phyloP scores from a whole-genome alignment of 2,113 vertebrate genomes.

The Poicephalus gulielmi region DNA sequence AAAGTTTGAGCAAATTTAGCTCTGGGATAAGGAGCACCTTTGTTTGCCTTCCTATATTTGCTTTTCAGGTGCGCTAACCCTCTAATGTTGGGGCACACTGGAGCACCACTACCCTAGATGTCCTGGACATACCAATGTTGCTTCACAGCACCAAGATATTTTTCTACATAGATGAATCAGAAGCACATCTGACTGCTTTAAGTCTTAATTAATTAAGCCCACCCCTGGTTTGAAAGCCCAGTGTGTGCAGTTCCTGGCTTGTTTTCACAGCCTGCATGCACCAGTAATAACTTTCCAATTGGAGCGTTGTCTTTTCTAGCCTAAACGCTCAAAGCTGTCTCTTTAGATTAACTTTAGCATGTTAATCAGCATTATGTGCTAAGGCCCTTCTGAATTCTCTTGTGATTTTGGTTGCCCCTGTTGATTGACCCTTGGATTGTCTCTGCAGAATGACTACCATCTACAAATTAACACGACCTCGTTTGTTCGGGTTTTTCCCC shows the following conservation, averaged over 20 bases:
- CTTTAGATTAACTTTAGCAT: constrained; percentile 23
- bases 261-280: constrained; percentile 34
- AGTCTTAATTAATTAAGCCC: constrained; percentile 39
- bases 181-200: constrained; percentile 16
- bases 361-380: background rate
- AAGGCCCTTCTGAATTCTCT: constrained; percentile 49
- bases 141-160: background rate
- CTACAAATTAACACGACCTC: constrained; percentile 13
- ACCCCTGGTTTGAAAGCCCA: constrained; percentile 20
- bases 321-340: constrained; percentile 43
- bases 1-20: background rate
- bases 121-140: background rate
- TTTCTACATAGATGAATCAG: constrained; percentile 4
- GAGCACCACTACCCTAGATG: background rate
- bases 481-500: background rate
- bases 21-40: background rate
- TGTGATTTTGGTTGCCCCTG: constrained; percentile 65
- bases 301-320: constrained; percentile 29
- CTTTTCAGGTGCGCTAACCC: background rate
- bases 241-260: background rate
- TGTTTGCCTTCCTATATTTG: background rate
- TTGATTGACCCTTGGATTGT: constrained; percentile 61
- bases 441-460: constrained; percentile 37
- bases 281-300: constrained; percentile 45
- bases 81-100: background rate